phyloP scores from a whole-genome alignment of 2,797 vertebrate species.

The Tympanoctomys barrerae region DNA sequence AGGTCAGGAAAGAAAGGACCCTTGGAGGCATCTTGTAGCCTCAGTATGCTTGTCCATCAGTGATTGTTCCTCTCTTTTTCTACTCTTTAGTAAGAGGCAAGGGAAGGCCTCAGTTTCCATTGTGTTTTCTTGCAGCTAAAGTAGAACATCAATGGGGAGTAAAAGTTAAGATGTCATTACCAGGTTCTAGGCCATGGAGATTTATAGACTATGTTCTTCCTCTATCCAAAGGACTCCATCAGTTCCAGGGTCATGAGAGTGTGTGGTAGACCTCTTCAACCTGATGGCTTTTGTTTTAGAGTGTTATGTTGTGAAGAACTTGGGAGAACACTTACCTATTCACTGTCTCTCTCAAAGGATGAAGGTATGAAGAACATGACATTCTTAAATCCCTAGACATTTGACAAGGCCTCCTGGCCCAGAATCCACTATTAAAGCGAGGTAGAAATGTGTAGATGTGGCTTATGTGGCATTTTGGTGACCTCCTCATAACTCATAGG shows the following conservation, averaged over 20 bases:
- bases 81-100: not conserved
- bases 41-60: not conserved
- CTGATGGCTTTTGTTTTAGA: not conserved
- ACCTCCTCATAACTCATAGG: not conserved
- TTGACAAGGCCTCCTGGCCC: not conserved
- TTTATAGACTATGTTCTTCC: not conserved
- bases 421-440: not conserved
- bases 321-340: not conserved
- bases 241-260: not conserved
- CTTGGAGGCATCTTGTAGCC: not conserved
- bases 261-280: not conserved
- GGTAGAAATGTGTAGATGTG: not conserved
- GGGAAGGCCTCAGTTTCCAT: not conserved
- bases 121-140: not conserved
- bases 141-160: not conserved
- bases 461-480: not conserved
- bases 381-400: not conserved
- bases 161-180: constrained; percentile 4
- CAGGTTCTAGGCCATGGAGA: not conserved
- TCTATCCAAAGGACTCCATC: not conserved
- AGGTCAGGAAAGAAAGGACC: not conserved
- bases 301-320: not conserved
- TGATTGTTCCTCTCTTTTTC: not conserved
- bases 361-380: not conserved
- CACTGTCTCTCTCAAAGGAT: not conserved